A percentile compares a stretch with the other conserved stretches of the same genome.
These are phyloP conservation scores for Gulo gulo DNA, from an alignment of 2,113 vertebrate genomes.

Conservation along the genomic window DNA sequence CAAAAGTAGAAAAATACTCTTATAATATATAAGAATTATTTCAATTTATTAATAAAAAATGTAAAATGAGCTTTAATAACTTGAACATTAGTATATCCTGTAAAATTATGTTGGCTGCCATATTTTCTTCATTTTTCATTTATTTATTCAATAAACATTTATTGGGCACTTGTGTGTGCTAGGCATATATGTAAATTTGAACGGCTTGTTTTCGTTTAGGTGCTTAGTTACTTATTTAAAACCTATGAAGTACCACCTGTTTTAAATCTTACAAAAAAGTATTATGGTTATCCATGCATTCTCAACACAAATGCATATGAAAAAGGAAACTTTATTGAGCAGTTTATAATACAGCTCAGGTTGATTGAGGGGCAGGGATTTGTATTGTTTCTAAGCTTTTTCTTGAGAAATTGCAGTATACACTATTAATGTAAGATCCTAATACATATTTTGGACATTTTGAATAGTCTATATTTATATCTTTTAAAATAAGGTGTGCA, in stretches of 20 bases:
- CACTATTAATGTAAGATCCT: neutral
- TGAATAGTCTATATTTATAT: neutral
- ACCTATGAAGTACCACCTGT: conserved; percentile 32
- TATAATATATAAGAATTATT: neutral
- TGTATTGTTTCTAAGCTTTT: conserved; percentile 19
- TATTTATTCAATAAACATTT: conserved; percentile 27
- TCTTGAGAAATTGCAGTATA: conserved; percentile 22
- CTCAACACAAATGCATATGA: conserved; percentile 1
- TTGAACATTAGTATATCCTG: conserved; percentile 12
- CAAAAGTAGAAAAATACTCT: neutral
- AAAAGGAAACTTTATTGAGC: neutral
- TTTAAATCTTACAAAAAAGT: neutral
- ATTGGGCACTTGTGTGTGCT: neutral
- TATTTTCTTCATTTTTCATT: conserved; percentile 33
- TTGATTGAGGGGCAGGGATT: neutral
- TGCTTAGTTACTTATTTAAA: conserved; percentile 39
- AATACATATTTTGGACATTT: neutral
- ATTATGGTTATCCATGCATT: neutral
- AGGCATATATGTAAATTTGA: neutral
- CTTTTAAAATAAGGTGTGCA: neutral
- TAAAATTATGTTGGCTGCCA: neutral
- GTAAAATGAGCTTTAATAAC: neutral
- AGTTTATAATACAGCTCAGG: neutral
- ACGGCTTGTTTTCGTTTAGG: conserved; percentile 14
- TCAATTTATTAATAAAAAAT: neutral